phyloP scores from a whole-genome alignment of 2,888 invertebrate species.

The Tethea ocularis region DNA sequence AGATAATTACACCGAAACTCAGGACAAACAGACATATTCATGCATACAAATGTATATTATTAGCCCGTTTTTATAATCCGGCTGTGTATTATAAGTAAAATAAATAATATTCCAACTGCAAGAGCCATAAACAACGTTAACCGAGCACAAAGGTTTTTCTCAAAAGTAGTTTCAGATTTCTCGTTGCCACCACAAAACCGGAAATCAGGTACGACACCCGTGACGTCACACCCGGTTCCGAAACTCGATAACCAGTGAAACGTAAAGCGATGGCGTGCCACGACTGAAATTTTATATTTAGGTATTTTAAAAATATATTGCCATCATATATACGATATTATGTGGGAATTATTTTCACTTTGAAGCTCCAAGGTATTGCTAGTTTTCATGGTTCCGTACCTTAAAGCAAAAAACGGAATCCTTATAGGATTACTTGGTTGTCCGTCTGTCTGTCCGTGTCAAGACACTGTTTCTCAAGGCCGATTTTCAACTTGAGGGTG shows the following conservation, averaged over 20 bases:
- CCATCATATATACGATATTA: neutral
- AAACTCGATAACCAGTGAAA: slow-evolving; percentile 1
- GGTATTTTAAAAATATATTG: slow-evolving; percentile 1
- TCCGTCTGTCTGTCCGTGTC: no score
- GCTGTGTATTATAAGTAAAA: neutral
- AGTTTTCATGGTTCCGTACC: no score
- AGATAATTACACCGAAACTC: no score
- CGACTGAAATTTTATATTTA: neutral
- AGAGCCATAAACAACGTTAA: neutral
- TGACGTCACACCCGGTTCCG: slow-evolving; percentile 3
- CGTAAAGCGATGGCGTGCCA: slow-evolving; percentile 2
- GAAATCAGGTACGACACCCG: slow-evolving; percentile 4
- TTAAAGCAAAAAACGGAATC: no score
- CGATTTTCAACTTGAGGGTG: no score
- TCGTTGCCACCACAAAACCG: neutral
- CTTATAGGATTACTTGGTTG: no score
- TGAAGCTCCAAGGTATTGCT: neutral
- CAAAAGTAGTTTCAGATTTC: neutral
- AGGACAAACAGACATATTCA: no score
- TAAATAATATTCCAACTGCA: neutral
- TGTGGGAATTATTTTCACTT: neutral
- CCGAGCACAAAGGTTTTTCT: neutral
- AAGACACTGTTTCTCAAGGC: no score
- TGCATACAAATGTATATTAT: no score
- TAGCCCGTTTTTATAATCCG: no score